Percentiles rank a stretch among this genome's conserved stretches.
Conservation (phyloP, 2,888 invertebrate genomes). For the Ornithoptera alexandrae region DNA sequence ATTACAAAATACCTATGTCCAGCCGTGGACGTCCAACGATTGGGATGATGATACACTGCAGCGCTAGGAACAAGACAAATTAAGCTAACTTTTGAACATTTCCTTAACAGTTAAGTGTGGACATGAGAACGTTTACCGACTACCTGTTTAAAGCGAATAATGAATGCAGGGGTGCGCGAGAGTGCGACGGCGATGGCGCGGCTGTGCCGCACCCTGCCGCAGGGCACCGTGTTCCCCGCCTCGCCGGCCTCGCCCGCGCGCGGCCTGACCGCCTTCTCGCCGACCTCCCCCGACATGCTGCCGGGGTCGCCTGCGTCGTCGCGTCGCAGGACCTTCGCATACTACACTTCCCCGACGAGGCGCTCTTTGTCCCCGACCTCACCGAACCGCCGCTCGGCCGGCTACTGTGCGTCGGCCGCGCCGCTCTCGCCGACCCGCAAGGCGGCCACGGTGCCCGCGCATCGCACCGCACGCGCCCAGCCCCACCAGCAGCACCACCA, state of each 20-base stretch:
- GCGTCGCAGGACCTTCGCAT: conserved; percentile 18
- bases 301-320: conserved; percentile 16
- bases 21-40: too few relatives aligned
- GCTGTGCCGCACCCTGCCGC: conserved; percentile 58
- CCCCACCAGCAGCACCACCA: conserved; percentile 10
- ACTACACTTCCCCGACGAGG: conserved; percentile 19
- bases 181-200: conserved; percentile 66
- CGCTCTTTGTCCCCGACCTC: conserved; percentile 13
- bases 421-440: conserved; percentile 26
- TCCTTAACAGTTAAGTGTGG: too few relatives aligned
- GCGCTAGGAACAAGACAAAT: too few relatives aligned
- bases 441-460: conserved; percentile 30
- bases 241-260: conserved; percentile 29
- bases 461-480: conserved; percentile 23
- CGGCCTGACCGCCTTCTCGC: conserved; percentile 23
- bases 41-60: too few relatives aligned
- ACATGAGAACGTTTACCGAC: too few relatives aligned
- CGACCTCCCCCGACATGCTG: conserved; percentile 7
- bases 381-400: conserved; percentile 6
- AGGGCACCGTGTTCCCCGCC: conserved; percentile 51
- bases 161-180: conserved; percentile 60
- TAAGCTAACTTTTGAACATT: too few relatives aligned
- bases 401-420: too few relatives aligned
- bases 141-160: too few relatives aligned
- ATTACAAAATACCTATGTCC: too few relatives aligned